Percentiles rank a stretch among this genome's conserved stretches.
Conservation (phyloP, 2,797 vertebrate genomes). For the Lophura swinhoii region DNA sequence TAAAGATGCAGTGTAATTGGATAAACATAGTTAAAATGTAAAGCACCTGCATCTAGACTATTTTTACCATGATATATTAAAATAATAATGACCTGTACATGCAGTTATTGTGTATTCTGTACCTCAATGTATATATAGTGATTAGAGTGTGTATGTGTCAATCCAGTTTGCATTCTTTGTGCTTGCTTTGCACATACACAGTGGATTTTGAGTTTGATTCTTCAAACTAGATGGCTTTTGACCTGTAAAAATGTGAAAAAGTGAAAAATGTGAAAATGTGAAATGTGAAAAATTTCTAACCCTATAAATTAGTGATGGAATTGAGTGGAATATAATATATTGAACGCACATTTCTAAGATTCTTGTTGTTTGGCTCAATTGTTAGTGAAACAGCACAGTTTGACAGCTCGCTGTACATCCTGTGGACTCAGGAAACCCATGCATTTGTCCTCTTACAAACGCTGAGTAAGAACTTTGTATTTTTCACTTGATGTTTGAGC, state of each 20-base stretch:
- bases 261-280: not conserved
- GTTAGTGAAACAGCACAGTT: not conserved
- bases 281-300: not conserved
- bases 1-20: not conserved
- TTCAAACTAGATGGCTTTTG: conserved; percentile 1
- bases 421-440: not conserved
- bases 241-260: not conserved
- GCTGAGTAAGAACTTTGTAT: not conserved
- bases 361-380: not conserved
- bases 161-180: conserved; percentile 28
- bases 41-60: not conserved
- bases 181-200: conserved; percentile 16
- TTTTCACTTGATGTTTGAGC: not conserved
- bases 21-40: not conserved
- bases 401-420: not conserved
- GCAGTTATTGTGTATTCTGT: conserved; percentile 17
- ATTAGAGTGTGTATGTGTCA: not conserved
- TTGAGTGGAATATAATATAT: not conserved
- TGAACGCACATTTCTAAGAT: not conserved
- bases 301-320: not conserved
- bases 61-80: not conserved
- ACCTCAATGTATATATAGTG: not conserved
- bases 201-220: conserved; percentile 25
- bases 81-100: not conserved
- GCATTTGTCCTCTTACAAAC: not conserved